Base-by-base conservation (phyloP, 2,888 invertebrate genomes). In the Acleris emargana region DNA sequence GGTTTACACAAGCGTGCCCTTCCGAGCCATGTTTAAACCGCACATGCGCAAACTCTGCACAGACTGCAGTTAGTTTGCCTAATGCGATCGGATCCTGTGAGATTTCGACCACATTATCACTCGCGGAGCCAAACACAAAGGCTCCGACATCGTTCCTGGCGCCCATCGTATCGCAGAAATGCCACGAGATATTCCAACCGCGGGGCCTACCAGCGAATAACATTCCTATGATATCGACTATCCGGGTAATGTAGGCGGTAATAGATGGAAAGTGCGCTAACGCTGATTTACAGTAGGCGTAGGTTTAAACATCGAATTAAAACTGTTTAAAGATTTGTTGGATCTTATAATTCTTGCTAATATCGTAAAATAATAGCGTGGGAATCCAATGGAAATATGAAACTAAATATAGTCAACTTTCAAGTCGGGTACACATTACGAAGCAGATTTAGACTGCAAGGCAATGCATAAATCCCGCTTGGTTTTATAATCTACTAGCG, bases 191-290 rank as follows among this genome's bases (percentile, higher is more conserved):
- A 62, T 67, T 28, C 43, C 60, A 50, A 22, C 58, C 25, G 16
- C 76, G 74, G 79, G 80, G 82, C 82, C 82, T 81, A 82, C 82
- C 82, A 77, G 76, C 79, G 73, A 83, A 84, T 85, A 82, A 82
- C 86, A 85, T 85, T 83, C 84, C 83, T 77, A 73, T 79, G 82
- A 81, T 86, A 88, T 82, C 80, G 80, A 80, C 80, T 82, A 81
- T 78, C 77, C 76, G 72, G 73, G 74, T 78, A 77, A 82, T 82
- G 89, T 89, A 84, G 89, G 88, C 81, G 86, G 84, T 87, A 84
- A 87, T 83, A 78, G 85, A 88, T 89, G 82, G 82, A 81, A 79
- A 79, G 78, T 78, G 79, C 78, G 79, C 80, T 75, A 78, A 79
- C 78, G 79, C 77, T 79, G 73, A 73, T 72, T 73, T 67, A 70